These are phyloP conservation scores for Tetragnatha montana DNA, from an alignment of 2,888 invertebrate genomes.

Conservation along the genomic window DNA sequence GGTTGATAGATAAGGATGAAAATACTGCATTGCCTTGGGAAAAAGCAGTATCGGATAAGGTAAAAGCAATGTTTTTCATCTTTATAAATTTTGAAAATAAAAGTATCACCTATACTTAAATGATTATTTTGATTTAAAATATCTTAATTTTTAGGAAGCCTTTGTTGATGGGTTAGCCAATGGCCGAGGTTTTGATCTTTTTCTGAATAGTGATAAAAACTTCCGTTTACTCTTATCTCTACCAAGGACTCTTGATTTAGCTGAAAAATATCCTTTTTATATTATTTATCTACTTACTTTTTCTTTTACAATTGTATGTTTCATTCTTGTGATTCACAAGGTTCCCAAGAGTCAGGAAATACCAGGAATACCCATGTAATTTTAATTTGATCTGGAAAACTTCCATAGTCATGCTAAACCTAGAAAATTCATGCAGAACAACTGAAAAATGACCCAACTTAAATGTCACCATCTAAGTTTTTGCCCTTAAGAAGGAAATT, in stretches of 20 bases:
- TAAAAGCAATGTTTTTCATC: constrained; percentile 3
- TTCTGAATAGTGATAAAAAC: constrained; percentile 46
- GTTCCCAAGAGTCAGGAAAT: too few species aligned
- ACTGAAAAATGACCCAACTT: too few species aligned
- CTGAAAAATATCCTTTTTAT: constrained; percentile 63
- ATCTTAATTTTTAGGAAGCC: constrained; percentile 41
- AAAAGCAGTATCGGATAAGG: neutral
- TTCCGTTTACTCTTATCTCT: constrained; percentile 37
- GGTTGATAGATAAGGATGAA: neutral
- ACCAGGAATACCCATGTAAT: too few species aligned
- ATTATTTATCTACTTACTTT: neutral
- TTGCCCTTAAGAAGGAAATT: too few species aligned
- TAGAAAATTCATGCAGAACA: too few species aligned
- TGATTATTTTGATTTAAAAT: neutral
- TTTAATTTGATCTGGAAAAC: too few species aligned
- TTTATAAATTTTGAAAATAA: neutral
- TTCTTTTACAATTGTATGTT: neutral
- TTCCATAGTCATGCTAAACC: too few species aligned
- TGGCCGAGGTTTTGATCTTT: constrained; percentile 44
- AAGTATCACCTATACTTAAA: neutral
- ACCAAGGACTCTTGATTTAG: constrained; percentile 15
- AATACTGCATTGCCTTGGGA: neutral
- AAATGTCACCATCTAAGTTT: too few species aligned
- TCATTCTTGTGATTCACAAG: too few species aligned
- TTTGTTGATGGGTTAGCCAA: constrained; percentile 55